These are phyloP conservation scores for Genyomyrus donnyi DNA, from an alignment of 2,113 vertebrate species.

Conservation along the genomic window DNA sequence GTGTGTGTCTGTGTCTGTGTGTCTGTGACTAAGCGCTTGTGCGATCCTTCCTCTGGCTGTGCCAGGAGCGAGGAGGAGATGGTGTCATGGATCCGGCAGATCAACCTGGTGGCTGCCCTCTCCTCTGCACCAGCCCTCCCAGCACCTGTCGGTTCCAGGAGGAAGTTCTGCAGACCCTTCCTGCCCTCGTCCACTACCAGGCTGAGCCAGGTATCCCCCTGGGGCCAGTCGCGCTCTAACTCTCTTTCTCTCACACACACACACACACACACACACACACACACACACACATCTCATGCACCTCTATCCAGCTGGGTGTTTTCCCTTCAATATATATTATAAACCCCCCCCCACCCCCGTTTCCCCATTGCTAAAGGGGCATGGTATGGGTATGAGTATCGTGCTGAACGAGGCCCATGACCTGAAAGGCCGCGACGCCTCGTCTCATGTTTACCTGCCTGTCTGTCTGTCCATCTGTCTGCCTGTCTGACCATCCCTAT, in stretches of 20 bases:
- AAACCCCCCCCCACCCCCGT: not conserved
- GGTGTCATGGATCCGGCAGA: slow-evolving; percentile 92
- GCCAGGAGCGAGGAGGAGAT: slow-evolving; percentile 89
- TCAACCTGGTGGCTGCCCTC: slow-evolving; percentile 89
- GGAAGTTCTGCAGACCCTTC: slow-evolving; percentile 89
- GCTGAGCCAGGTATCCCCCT: slow-evolving; percentile 66
- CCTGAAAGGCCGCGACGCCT: too few species aligned
- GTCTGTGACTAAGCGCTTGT: not conserved
- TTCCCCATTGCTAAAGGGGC: not conserved
- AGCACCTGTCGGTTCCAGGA: slow-evolving; percentile 92
- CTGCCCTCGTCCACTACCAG: slow-evolving; percentile 78
- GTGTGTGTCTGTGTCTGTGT: not conserved
- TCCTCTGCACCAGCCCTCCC: slow-evolving; percentile 94
- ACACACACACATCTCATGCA: not conserved
- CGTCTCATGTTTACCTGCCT: too few species aligned
- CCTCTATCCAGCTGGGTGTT: not conserved
- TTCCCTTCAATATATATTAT: not conserved
- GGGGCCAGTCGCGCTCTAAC: not conserved
- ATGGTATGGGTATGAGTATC: not conserved
- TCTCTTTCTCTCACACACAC: not conserved
- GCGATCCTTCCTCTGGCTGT: not conserved
- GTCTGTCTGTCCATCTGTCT: too few species aligned
- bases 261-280: slow-evolving; percentile 5
- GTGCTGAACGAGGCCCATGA: too few species aligned
- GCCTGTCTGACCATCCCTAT: not conserved